Percentiles rank a stretch among this genome's conserved stretches.
Evolutionary conservation across 2,888 invertebrate genomes (phyloP).

Genomic region (Tillus elongatus): DNA sequence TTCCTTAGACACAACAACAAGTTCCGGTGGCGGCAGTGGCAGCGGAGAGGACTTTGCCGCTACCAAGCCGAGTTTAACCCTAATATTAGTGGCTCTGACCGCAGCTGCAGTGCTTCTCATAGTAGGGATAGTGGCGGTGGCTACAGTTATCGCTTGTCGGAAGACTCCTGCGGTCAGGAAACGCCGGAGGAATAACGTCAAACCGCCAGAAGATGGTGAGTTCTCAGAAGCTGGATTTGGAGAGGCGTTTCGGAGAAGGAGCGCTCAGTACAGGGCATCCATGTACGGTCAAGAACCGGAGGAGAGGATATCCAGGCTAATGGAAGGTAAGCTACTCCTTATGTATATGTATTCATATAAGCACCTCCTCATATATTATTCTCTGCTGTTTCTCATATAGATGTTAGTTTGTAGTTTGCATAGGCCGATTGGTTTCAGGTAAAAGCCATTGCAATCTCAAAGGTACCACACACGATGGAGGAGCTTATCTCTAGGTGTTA

Average conservation of each 20-base stretch:
- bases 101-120: conserved; percentile 37
- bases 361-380: too few relatives aligned
- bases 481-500: too few relatives aligned
- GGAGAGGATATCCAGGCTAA: conserved; percentile 31
- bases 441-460: too few relatives aligned
- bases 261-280: conserved; percentile 39
- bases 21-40: conserved; percentile 21
- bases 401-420: too few relatives aligned
- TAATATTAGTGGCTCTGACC: conserved; percentile 37
- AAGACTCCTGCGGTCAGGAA: conserved; percentile 23
- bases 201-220: conserved; percentile 38
- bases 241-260: conserved; percentile 39
- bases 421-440: too few relatives aligned
- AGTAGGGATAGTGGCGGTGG: conserved; percentile 34
- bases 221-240: conserved; percentile 41
- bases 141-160: conserved; percentile 36
- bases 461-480: too few relatives aligned
- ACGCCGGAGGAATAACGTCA: conserved; percentile 27
- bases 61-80: conserved; percentile 33
- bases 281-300: conserved; percentile 39
- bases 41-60: too few relatives aligned
- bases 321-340: conserved; percentile 26
- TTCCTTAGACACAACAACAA: conserved; percentile 24
- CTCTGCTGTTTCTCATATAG: too few relatives aligned
- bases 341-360: too few relatives aligned